These are phyloP conservation scores for Wiebesia pumilae DNA, from an alignment of 1,140 invertebrate genomes.

Conservation along the genomic window DNA sequence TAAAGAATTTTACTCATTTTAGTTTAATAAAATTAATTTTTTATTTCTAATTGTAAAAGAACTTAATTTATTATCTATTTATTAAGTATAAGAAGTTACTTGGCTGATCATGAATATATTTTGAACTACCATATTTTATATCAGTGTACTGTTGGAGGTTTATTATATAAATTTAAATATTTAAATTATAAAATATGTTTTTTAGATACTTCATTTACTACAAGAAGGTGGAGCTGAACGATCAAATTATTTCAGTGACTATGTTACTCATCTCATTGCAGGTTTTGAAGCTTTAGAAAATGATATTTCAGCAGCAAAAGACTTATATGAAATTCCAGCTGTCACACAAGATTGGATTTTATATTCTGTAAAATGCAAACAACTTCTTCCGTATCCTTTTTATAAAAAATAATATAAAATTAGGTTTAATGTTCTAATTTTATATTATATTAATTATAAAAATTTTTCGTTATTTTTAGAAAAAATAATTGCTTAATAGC, in stretches of 20 bases:
- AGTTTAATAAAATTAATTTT: too few species aligned
- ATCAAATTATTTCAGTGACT: slow-evolving; percentile 89
- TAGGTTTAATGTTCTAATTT: neutral
- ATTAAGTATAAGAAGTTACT: too few species aligned
- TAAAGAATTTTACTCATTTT: neutral
- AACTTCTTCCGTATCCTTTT: slow-evolving; percentile 83
- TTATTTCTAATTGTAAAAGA: too few species aligned
- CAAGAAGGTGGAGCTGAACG: slow-evolving; percentile 88
- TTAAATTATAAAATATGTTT: neutral
- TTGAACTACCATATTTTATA: neutral
- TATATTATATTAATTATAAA: slow-evolving; percentile 2
- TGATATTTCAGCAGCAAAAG: slow-evolving; percentile 88
- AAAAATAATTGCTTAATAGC: neutral
- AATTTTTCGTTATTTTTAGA: neutral
- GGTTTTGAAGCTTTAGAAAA: slow-evolving; percentile 86
- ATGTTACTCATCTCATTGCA: slow-evolving; percentile 91
- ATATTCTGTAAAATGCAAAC: slow-evolving; percentile 81
- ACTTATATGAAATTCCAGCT: slow-evolving; percentile 93
- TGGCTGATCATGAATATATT: too few species aligned
- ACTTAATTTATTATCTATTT: too few species aligned
- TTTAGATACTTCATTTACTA: slow-evolving; percentile 85
- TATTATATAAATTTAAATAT: neutral
- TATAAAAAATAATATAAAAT: slow-evolving; percentile 15
- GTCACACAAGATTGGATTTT: slow-evolving; percentile 90
- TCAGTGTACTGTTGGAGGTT: neutral